Conservation (phyloP, 1,140 invertebrate species). For the Ips nitidus region DNA sequence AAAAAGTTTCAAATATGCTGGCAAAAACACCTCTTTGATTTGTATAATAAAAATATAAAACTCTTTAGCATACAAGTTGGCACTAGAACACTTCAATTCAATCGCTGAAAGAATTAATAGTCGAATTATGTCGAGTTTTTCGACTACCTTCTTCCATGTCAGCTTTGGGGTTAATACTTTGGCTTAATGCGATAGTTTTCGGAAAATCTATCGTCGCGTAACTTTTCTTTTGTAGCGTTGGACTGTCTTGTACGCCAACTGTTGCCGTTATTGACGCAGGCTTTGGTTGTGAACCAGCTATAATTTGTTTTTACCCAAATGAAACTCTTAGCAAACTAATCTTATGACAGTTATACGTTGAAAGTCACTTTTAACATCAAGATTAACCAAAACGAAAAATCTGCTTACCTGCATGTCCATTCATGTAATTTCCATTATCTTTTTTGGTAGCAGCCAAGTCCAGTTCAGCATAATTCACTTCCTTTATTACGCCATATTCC, state of each 20-base stretch:
- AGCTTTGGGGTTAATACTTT: slow-evolving; percentile 60
- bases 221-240: slow-evolving; percentile 64
- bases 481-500: slow-evolving; percentile 44
- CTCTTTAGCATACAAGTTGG: no score
- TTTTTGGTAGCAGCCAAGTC: slow-evolving; percentile 63
- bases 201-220: slow-evolving; percentile 95
- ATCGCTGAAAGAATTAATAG: slow-evolving; percentile 64
- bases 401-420: slow-evolving; percentile 14
- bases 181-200: slow-evolving; percentile 83
- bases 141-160: slow-evolving; percentile 61
- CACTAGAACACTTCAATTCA: slow-evolving; percentile 35
- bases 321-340: neutral
- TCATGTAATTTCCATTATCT: slow-evolving; percentile 19
- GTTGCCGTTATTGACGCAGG: slow-evolving; percentile 31
- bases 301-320: neutral
- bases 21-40: no score
- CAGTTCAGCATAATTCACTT: slow-evolving; percentile 77
- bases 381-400: neutral
- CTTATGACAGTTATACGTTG: neutral
- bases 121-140: slow-evolving; percentile 68
- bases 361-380: neutral
- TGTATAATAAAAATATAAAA: no score
- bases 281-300: neutral
- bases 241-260: slow-evolving; percentile 53
- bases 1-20: no score